Conservation (phyloP, 1,140 invertebrate species). For the Bombus pascuorum region DNA sequence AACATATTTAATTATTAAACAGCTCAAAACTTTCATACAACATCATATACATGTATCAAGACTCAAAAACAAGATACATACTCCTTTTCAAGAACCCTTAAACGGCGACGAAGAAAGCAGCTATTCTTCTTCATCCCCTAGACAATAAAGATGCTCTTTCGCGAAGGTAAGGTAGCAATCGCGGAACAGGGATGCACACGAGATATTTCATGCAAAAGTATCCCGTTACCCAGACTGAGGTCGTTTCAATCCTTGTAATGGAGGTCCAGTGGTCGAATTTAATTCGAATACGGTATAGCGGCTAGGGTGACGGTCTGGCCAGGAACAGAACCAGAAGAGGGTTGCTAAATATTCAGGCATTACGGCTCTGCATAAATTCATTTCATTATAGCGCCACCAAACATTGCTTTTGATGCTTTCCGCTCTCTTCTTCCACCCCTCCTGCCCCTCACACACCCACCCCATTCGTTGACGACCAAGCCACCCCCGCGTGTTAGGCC, state of each 20-base stretch:
- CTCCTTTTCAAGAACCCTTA: background rate
- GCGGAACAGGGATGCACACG: background rate
- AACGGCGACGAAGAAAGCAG: background rate
- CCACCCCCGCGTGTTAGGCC: constrained; percentile 71
- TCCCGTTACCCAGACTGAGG: constrained; percentile 43
- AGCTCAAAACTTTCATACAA: background rate
- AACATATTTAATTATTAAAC: background rate
- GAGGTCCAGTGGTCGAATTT: constrained; percentile 70
- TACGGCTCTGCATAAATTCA: constrained; percentile 87
- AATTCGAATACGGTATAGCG: constrained; percentile 70
- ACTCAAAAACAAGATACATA: background rate
- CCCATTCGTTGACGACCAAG: constrained; percentile 58
- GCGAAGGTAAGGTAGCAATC: background rate
- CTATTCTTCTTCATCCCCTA: background rate
- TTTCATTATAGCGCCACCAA: constrained; percentile 86
- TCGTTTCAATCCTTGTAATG: constrained; percentile 64
- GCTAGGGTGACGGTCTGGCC: constrained; percentile 74
- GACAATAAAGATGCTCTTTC: no score
- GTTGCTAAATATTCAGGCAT: constrained; percentile 85
- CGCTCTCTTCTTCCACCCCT: constrained; percentile 51
- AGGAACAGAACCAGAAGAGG: constrained; percentile 81
- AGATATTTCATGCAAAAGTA: constrained; percentile 56
- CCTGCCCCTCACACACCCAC: no score
- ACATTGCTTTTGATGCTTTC: constrained; percentile 84
- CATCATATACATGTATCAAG: background rate